phyloP scores from a whole-genome alignment of 2,113 vertebrate species.

The Bos indicus region DNA sequence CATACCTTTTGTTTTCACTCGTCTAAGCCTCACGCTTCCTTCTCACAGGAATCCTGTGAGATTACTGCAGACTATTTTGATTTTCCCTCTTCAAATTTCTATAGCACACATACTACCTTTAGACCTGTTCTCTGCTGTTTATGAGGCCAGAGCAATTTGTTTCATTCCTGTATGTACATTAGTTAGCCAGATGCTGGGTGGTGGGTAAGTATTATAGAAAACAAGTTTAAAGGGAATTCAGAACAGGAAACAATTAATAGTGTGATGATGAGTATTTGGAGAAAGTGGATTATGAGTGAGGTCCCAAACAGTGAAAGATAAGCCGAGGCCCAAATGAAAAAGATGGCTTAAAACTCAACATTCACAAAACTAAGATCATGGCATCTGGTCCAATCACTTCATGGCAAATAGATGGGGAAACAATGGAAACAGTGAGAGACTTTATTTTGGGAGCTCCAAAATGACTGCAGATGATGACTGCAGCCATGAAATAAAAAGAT shows the following conservation, averaged over 20 bases:
- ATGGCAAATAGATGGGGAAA: neutral
- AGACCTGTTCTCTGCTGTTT: neutral
- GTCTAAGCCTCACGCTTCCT: neutral
- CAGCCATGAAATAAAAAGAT: neutral
- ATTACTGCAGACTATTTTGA: neutral
- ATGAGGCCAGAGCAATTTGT: neutral
- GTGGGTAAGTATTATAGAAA: slow-evolving; percentile 1
- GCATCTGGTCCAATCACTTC: neutral
- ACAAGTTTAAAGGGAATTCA: neutral
- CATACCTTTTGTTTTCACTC: neutral
- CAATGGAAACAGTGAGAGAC: neutral
- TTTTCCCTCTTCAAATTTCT: neutral
- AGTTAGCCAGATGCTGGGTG: neutral
- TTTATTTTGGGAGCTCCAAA: neutral
- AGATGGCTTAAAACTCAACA: neutral
- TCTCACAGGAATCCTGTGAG: neutral
- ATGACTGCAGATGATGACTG: neutral
- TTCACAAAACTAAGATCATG: neutral
- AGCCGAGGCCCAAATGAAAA: neutral
- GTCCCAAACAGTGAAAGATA: neutral
- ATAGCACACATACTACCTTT: neutral
- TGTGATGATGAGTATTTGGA: neutral
- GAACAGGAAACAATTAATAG: neutral
- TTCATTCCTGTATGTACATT: neutral
- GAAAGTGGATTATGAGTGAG: neutral